A percentile compares a stretch with the other conserved stretches of the same genome.
Conservation (phyloP, 2,113 vertebrate genomes). For the Edolisoma coerulescens region DNA sequence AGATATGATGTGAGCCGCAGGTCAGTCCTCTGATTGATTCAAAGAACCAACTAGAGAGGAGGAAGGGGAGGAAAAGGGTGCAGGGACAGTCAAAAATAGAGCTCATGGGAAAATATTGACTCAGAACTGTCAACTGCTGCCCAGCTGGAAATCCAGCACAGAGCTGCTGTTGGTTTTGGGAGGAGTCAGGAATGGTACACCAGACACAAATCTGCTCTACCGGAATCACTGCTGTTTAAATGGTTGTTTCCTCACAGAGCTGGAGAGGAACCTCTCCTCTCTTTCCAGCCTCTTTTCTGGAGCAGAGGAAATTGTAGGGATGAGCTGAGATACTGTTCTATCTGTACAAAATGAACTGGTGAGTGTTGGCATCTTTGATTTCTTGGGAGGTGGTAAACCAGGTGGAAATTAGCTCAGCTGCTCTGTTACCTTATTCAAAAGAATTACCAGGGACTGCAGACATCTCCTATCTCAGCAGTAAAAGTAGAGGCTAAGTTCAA, state of each 20-base stretch:
- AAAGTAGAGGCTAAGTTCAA: background rate
- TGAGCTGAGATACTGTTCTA: background rate
- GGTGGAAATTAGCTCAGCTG: background rate
- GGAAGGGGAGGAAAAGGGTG: background rate
- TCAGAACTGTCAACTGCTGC: background rate
- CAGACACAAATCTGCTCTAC: background rate
- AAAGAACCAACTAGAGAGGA: background rate
- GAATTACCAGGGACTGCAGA: background rate
- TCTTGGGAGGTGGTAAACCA: background rate
- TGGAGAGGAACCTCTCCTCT: background rate
- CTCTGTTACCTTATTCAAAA: background rate
- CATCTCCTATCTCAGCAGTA: background rate
- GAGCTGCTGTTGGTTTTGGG: background rate
- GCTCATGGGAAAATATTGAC: background rate
- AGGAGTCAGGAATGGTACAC: background rate
- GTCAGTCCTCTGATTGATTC: background rate
- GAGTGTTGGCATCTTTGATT: background rate
- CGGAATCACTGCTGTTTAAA: background rate
- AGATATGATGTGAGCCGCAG: conserved; percentile 17
- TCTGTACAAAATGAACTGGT: background rate
- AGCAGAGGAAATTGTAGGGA: background rate
- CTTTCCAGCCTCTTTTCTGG: background rate
- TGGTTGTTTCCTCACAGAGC: background rate
- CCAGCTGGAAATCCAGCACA: background rate
- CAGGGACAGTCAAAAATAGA: background rate